Percentiles rank a stretch among this genome's conserved stretches.
These are phyloP conservation scores for Coecobrya sp. DNA, from an alignment of 2,888 invertebrate species.

Conservation along the genomic window DNA sequence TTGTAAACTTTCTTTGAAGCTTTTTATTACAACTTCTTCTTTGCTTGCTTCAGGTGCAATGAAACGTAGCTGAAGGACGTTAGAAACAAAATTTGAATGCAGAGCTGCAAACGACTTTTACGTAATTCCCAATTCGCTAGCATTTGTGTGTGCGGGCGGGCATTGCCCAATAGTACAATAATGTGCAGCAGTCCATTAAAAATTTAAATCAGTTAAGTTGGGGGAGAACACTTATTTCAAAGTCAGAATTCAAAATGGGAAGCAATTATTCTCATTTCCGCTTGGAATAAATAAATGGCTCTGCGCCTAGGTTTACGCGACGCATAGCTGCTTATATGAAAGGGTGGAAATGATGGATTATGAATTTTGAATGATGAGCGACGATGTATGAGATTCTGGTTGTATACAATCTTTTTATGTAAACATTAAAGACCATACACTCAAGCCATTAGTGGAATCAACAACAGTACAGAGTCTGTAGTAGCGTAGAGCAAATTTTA, in stretches of 20 bases:
- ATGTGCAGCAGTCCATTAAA: conserved; percentile 24
- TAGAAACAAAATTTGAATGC: conserved; percentile 50
- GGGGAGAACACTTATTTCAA: not conserved
- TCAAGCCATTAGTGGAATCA: not conserved
- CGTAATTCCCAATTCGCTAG: conserved; percentile 28
- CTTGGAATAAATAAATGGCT: conserved; percentile 22
- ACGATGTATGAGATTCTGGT: not conserved
- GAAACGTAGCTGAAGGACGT: conserved; percentile 58
- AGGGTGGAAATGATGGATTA: conserved; percentile 19
- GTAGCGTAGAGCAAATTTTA: too few relatives aligned
- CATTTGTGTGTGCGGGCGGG: not conserved
- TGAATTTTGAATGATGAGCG: conserved; percentile 46
- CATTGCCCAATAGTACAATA: not conserved
- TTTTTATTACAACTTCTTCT: conserved; percentile 11
- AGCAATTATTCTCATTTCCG: conserved; percentile 47
- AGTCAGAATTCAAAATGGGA: conserved; percentile 20
- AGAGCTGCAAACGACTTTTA: conserved; percentile 52
- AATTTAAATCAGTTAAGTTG: conserved; percentile 7
- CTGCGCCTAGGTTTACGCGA: not conserved
- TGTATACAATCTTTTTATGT: conserved; percentile 2
- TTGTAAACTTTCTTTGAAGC: conserved; percentile 44
- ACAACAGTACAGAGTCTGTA: too few relatives aligned
- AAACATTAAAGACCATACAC: not conserved
- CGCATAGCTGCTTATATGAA: not conserved
- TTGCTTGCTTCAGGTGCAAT: conserved; percentile 56